phyloP scores from a whole-genome alignment of 2,888 invertebrate genomes.

The Thera obeliscata region DNA sequence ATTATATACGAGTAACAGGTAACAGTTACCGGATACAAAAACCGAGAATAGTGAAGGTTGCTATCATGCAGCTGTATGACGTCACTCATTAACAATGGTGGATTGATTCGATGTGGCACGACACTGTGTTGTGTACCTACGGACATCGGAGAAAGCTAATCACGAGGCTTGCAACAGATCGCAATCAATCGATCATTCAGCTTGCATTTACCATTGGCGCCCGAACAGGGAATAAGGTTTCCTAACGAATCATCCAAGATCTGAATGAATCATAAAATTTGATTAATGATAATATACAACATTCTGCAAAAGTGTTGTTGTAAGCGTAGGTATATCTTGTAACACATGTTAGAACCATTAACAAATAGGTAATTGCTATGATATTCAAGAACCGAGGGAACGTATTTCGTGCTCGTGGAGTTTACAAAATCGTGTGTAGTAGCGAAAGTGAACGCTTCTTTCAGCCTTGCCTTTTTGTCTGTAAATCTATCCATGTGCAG shows the following conservation, averaged over 20 bases:
- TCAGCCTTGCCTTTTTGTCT: slow-evolving; percentile 65
- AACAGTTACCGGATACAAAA: slow-evolving; percentile 48
- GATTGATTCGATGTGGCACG: slow-evolving; percentile 59
- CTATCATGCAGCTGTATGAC: slow-evolving; percentile 53
- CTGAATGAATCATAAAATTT: background rate
- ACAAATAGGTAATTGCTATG: slow-evolving; percentile 48
- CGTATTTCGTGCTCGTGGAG: slow-evolving; percentile 53
- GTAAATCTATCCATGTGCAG: slow-evolving; percentile 35
- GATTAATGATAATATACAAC: background rate
- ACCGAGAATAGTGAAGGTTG: slow-evolving; percentile 51
- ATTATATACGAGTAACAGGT: slow-evolving; percentile 46
- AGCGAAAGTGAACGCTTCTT: slow-evolving; percentile 72
- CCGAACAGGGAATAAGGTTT: slow-evolving; percentile 14
- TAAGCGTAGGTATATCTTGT: slow-evolving; percentile 35
- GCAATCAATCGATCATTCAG: slow-evolving; percentile 42
- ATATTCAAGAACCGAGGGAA: slow-evolving; percentile 48
- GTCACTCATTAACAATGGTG: slow-evolving; percentile 66
- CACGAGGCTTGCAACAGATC: slow-evolving; percentile 45
- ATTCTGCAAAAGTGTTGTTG: slow-evolving; percentile 37
- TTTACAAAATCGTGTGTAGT: slow-evolving; percentile 57
- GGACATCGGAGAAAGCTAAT: slow-evolving; percentile 60
- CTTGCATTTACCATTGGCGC: slow-evolving; percentile 22
- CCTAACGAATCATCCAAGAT: slow-evolving; percentile 13
- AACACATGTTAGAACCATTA: slow-evolving; percentile 45
- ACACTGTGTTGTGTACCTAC: slow-evolving; percentile 39